These are phyloP conservation scores for Ectemnius continuus DNA, from an alignment of 2,888 invertebrate species.

Conservation along the genomic window DNA sequence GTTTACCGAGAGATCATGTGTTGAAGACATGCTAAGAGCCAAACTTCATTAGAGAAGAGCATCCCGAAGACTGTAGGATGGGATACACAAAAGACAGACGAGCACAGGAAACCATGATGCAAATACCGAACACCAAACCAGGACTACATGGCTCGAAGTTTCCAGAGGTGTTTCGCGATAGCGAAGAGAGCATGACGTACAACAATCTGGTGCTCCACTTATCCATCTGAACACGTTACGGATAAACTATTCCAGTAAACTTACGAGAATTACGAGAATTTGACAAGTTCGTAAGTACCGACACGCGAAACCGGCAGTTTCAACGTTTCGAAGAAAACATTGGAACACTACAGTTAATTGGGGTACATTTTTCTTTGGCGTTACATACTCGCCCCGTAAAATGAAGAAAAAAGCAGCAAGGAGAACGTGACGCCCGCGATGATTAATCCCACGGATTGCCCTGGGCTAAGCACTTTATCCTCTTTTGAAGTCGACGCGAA, in stretches of 20 bases:
- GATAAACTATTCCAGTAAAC: no score
- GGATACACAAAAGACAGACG: no score
- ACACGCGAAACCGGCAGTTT: slow-evolving; percentile 27
- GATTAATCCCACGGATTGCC: slow-evolving; percentile 45
- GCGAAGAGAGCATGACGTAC: no score
- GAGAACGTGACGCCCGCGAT: slow-evolving; percentile 25
- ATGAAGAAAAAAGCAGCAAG: not conserved
- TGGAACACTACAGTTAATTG: slow-evolving; percentile 35
- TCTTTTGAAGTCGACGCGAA: slow-evolving; percentile 38
- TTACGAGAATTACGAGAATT: no score
- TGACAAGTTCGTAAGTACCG: no score
- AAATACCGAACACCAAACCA: no score
- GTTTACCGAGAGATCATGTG: no score
- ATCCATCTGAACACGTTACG: no score
- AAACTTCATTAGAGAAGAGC: slow-evolving; percentile 24
- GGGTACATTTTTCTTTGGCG: slow-evolving; percentile 16
- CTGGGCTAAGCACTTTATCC: slow-evolving; percentile 45
- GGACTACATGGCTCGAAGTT: no score
- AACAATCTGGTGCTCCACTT: no score
- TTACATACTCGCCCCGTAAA: slow-evolving; percentile 13
- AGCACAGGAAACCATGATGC: no score
- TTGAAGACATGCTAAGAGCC: slow-evolving; percentile 18
- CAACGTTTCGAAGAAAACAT: slow-evolving; percentile 11
- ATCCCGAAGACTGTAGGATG: not conserved
- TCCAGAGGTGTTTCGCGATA: no score